Base-by-base conservation (phyloP, 1,140 invertebrate genomes). In the Caenorhabditis brenneri region DNA sequence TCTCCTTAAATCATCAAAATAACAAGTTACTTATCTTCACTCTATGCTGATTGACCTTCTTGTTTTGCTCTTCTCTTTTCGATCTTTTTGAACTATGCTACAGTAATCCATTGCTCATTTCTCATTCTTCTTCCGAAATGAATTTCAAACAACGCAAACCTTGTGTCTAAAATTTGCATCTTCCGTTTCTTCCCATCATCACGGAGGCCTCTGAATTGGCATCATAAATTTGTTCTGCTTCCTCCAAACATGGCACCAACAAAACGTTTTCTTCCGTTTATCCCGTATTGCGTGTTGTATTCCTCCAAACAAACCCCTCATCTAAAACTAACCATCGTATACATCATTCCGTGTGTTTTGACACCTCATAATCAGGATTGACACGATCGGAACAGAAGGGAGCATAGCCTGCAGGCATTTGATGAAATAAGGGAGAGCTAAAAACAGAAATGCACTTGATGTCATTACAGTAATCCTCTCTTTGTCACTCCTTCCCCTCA, bases 381-480 rank as follows among this genome's bases (percentile, higher is more conserved):
- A 74, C 65, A 74, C n/a, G 65, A 74, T 74, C 2, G 19, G n/a
- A 46, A 74, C 65, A 12, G 65, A 74, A 31, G 65, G 7, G 65
- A 39, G 36, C 65, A 74, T 24, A 27, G 65, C 65, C 65, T 42
- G 2, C 1, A n/a, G 53, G n/a, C 22, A 58, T 58, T 58, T 7
- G 48, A 51, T 15, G 22, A 58, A 42, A 42, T 5, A 42, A 42
- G 24, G 9, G 12, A 12, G 65, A 19, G 31, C 0, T 31, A 36
- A 24, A 46, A 74, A 42, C 9, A 24, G 65, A 74, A 31, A 74
- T 74, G 36, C 24, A 74, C 65, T 74, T 74, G 65, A 74, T 74
- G 65, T 74, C 65, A 74, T 74, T 74, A 74, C 65, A 74, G 65
- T 74, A 74, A 74, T 74, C 65, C 65, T 42, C 19, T 65, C 36